Base-by-base conservation (phyloP, 2,113 vertebrate species). In the Lamprotornis superbus region DNA sequence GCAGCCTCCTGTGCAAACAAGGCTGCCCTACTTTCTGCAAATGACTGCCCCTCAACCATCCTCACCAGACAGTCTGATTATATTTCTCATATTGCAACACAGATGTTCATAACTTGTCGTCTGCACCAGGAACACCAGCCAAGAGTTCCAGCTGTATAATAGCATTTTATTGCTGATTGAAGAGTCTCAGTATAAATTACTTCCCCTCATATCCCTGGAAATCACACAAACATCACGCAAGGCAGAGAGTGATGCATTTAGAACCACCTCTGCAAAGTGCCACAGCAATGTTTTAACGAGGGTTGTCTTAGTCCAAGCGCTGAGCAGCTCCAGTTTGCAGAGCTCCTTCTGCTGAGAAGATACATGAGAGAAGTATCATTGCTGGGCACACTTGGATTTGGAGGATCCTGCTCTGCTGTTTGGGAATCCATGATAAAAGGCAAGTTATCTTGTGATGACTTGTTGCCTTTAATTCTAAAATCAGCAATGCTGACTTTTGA, bases 181-280 rank as follows among this genome's bases (percentile, higher is more conserved):
- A 61, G 79, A 89, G 33, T 42, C 84, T 40, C 46, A 4, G 46
- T n/a, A 75, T 42, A 83, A 91, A 85, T 49, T 42, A 80, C 55
- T 83, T 64, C 71, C 40, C 55, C 4, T 86, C 46, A 23, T 44
- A 59, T 73, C 73, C 52, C 74, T 84, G 68, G 68, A 94, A 96
- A 84, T 81, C 76, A 64, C 61, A 83, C 44, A 92, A 88, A 78
- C 64, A 89, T 56, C 65, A n/a, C 16, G 22, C 6, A 8, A 94
- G 55, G 87, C 70, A 89, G 84, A 77, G 52, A n/a, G 33, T 1
- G 67, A 86, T 77, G 78, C 67, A 74, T 94, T 97, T 87, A 93
- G 95, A 95, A 77, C 94, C 94, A 82, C 84, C 93, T 89, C 91
- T 93, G 77, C 33, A 1, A 80, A 92, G 71, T 47, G 68, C 17